These are phyloP conservation scores for Erebia palarica DNA, from an alignment of 2,888 invertebrate genomes.

Conservation along the genomic window DNA sequence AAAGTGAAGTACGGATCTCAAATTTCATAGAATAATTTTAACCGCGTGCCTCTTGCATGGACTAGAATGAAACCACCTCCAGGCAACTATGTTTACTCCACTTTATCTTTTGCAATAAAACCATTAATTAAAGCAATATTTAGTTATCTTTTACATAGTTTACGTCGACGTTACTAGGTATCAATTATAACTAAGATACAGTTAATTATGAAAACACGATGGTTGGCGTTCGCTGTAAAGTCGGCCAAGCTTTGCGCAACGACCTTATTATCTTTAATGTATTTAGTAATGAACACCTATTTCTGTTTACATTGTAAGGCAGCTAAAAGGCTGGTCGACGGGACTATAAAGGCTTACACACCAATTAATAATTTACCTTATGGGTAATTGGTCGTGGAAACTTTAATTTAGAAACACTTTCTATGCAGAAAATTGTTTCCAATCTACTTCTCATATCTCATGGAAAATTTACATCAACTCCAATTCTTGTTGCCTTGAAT, in stretches of 20 bases:
- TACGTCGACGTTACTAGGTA: not conserved
- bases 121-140: constrained; percentile 1
- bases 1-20: too few relatives aligned
- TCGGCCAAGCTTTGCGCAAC: constrained; percentile 12
- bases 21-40: too few relatives aligned
- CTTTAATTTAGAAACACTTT: too few relatives aligned
- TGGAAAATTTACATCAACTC: too few relatives aligned
- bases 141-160: constrained; percentile 10
- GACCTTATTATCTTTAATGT: constrained; percentile 18
- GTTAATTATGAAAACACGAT: constrained; percentile 25
- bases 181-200: not conserved
- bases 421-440: too few relatives aligned
- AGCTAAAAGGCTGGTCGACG: constrained; percentile 6
- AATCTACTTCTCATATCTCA: too few relatives aligned
- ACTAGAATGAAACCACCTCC: too few relatives aligned
- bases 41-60: too few relatives aligned
- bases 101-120: not conserved
- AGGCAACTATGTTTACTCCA: not conserved
- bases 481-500: too few relatives aligned
- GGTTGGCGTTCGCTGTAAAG: not conserved
- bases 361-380: too few relatives aligned
- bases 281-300: constrained; percentile 13
- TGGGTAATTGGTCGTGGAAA: too few relatives aligned
- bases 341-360: too few relatives aligned
- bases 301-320: constrained; percentile 22